Base-by-base conservation (phyloP, 2,888 invertebrate genomes). In the Laothoe populi region DNA sequence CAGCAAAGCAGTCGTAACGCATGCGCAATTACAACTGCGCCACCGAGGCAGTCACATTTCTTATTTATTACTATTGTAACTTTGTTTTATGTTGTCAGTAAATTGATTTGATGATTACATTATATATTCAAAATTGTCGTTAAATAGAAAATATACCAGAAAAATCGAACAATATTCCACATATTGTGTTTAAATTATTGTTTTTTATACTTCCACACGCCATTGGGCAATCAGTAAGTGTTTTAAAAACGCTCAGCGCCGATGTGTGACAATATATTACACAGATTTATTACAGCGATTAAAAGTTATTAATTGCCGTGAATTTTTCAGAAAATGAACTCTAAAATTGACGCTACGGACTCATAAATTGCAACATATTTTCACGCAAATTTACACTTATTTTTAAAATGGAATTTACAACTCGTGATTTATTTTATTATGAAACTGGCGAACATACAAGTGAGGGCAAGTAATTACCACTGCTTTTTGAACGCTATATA, bases 241-340 rank as follows among this genome's bases (percentile, higher is more conserved):
- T 11, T 21, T 8, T 21, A 31, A 35, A 35, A 31, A 16, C 16
- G 31, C 11, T 31, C 31, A 19, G 19, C 35, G 38, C 11, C 53
- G 7, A 46, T 11, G 10, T 53, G 35, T 53, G 35, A 53, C 53
- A 53, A 58, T 42, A 44, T 58, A 42, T 58, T 42, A 35, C 31
- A 35, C 35, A 53, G 35, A 53, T 53, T 53, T 35, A 53, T 35
- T 19, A 53, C 31, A 1, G 11, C 53, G 53, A 53, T 53, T 35
- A 53, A 53, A 53, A 4, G 19, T 53, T 19, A 53, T 53, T 53
- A 53, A 53, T 53, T 53, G 53, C 35, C 53, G 35, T 53, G 53
- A 35, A 53, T 35, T 35, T 24, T 53, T 53, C n/a, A 19, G 53
- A 53, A 53, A 53, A 53, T 53, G 35, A 53, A 53, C 53, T 35